Evolutionary conservation across 1,140 invertebrate genomes (phyloP), one percentile per base, ranked within the genome.

Genomic region (Mycetomoellerius zeteki): DNA sequence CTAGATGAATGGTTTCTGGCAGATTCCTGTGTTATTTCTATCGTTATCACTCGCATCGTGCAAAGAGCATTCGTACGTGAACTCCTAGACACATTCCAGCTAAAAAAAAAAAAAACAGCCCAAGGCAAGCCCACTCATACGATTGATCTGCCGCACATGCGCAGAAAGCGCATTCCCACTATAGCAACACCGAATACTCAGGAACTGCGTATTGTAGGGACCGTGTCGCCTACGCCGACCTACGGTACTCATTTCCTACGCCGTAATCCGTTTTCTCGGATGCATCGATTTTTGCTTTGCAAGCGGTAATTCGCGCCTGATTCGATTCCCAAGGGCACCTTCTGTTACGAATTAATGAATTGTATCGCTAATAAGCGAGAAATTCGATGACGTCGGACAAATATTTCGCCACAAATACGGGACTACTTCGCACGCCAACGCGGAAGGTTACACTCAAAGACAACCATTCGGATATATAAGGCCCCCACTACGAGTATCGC

Each of bases 391-490:
- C 19, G 37, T 37, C n/a, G 10, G 24, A 0, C 0, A 0, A 19
- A 52, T 76, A 77, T 3, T n/a, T 37, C 10, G 5, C 6, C 43
- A n/a, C 19, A 10, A 27, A 0, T 0, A 1, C 0, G 84, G 93
- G n/a, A 93, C 92, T 94, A 94, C 16, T 93, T 94, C 77, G 50
- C 77, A 76, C 43, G 73, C 37, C 71, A 43, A 62, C 47, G 93
- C 93, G 93, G 27, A 93, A 30, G 78, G 67, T 76, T 60, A 93
- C 92, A 43, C 52, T 47, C 85, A 86, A 62, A 12, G 3, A 0
- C 0, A n/a, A 0, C 3, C 21, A 3, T n/a, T 27, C 8, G 24
- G 76, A 16, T 93, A 94, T 93, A 93, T 90, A 91, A 91, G 60
- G 12, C 24, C 43, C 88, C 69, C 86, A 82, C 54, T 16, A 10